Evolutionary conservation across 2,888 invertebrate genomes (phyloP).

Genomic region (Parnassius glacialis): DNA sequence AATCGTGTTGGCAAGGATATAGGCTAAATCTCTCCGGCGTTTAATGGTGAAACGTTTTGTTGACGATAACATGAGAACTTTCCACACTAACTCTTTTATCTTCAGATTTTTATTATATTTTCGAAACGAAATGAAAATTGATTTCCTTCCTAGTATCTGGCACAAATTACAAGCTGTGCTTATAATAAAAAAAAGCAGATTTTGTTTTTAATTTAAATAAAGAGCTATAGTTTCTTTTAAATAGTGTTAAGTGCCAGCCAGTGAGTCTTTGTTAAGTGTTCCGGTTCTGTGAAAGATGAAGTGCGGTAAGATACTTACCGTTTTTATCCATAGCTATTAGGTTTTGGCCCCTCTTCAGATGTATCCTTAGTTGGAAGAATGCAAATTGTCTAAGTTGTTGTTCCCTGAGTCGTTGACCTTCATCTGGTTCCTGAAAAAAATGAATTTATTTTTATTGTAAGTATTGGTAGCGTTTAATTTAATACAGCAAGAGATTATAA

Average conservation of each 20-base stretch:
- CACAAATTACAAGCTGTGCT: conserved; percentile 9
- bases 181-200: conserved; percentile 5
- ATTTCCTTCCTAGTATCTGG: neutral
- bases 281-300: conserved; percentile 29
- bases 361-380: conserved; percentile 95
- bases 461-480: too few species aligned
- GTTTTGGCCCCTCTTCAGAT: conserved; percentile 93
- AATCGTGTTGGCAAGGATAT: too few species aligned
- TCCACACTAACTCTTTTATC: too few species aligned
- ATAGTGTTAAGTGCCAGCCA: conserved; percentile 19
- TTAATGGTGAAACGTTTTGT: too few species aligned
- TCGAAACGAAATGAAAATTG: too few species aligned
- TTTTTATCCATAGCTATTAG: conserved; percentile 97
- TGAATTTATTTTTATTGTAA: neutral
- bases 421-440: conserved; percentile 83
- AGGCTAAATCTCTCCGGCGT: too few species aligned
- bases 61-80: too few species aligned
- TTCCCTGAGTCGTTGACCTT: conserved; percentile 85
- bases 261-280: conserved; percentile 28
- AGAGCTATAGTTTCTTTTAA: conserved; percentile 1
- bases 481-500: too few species aligned
- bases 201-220: conserved; percentile 1
- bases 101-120: too few species aligned
- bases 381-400: conserved; percentile 90
- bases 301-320: conserved; percentile 82